These are phyloP conservation scores for Cyprinodon brontotheroides DNA, from an alignment of 2,113 vertebrate species.

Conservation along the genomic window DNA sequence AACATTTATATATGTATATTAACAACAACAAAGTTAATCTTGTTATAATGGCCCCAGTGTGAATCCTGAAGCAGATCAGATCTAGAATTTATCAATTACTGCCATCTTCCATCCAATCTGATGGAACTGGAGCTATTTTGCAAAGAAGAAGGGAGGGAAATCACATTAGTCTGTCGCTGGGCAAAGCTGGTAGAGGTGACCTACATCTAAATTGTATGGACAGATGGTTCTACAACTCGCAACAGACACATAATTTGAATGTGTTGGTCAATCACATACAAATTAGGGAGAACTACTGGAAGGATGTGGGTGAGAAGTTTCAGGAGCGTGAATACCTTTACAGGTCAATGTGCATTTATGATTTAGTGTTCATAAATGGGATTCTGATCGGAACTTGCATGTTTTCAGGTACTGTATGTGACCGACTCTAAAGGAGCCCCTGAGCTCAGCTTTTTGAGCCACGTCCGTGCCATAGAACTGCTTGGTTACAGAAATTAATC, in stretches of 20 bases:
- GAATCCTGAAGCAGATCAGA: neutral
- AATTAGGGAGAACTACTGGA: neutral
- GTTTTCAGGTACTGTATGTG: neutral
- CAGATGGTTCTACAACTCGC: neutral
- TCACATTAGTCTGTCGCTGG: neutral
- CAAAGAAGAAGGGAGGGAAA: neutral
- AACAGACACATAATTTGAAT: neutral
- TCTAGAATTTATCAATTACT: too few species aligned
- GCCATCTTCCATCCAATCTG: neutral
- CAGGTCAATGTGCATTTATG: neutral
- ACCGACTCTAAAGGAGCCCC: constrained; percentile 31
- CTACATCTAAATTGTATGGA: neutral
- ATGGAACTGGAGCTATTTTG: neutral
- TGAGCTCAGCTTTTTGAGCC: constrained; percentile 20
- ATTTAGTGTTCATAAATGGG: neutral
- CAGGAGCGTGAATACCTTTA: neutral
- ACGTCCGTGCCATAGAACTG: constrained; percentile 48
- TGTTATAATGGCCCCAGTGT: neutral
- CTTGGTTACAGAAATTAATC: constrained; percentile 57
- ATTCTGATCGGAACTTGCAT: neutral
- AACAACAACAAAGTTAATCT: neutral
- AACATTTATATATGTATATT: neutral
- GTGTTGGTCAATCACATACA: neutral
- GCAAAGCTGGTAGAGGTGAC: neutral
- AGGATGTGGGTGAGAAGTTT: neutral